Base-by-base conservation (phyloP, 2,113 vertebrate genomes). In the Gasterosteus nipponicus region DNA sequence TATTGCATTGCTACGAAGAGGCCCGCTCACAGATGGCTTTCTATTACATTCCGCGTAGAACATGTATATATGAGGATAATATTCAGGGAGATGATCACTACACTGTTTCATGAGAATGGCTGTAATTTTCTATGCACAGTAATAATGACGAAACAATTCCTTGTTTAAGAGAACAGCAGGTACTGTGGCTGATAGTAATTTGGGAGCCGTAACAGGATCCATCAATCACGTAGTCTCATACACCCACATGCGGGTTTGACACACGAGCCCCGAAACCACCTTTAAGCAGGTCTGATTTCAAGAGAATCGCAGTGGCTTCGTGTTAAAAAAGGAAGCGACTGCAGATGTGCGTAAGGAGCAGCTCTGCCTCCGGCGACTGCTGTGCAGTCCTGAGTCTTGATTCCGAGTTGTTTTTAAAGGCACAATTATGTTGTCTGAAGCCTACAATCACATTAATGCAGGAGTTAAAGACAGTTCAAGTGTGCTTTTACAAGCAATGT, bases 41-140 rank as follows among this genome's bases (percentile, higher is more conserved):
- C 75, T 80, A 79, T 84, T 86, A 83, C 19, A 33, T 60, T 77
- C 63, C 53, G 62, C 58, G 73, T 8, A 75, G 61, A 59, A 84
- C 42, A 59, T 74, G 35, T 38, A 73, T 80, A 80, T 74, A 89
- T 81, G 79, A 78, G 77, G 78, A 58, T 60, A 82, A 88, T 80
- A 75, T 47, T 77, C 78, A 78, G 44, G 44, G 49, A 59, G 70
- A 63, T 73, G 75, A 87, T 70, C 56, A 69, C 29, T 69, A 12
- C 51, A 58, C 47, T 15, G 59, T 83, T 89, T 83, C 72, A 61
- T 18, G 35, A 80, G 73, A 72, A 60, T 26, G 69, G 26, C 31
- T 61, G 73, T 78, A 39, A 78, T 82, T 84, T 85, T 54, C 69
- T 15, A n/a, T 57, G 59, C 69, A 59, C 49, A 16, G 62, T 73